Percentiles rank a stretch among this genome's conserved stretches.
Evolutionary conservation across 2,888 invertebrate species (phyloP).

Genomic region (Acronicta psi): DNA sequence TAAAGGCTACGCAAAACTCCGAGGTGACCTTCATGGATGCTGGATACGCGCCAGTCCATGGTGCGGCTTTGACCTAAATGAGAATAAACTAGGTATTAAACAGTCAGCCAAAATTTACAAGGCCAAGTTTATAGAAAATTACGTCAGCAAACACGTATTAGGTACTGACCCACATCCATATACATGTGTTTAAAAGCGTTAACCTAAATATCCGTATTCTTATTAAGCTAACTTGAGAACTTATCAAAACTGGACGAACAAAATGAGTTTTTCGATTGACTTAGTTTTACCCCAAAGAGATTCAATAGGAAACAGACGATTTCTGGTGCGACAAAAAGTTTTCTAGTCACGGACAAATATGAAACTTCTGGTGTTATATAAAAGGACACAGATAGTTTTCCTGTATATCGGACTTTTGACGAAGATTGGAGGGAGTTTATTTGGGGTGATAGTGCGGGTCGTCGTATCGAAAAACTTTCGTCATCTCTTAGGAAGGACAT

Average conservation of each 20-base stretch:
- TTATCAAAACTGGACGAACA: constrained; percentile 40
- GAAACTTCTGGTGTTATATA: constrained; percentile 61
- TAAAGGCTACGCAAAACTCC: constrained; percentile 48
- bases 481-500: constrained; percentile 34
- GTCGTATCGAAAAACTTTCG: constrained; percentile 60
- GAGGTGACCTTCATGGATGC: constrained; percentile 58
- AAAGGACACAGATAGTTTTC: constrained; percentile 61
- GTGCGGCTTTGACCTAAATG: constrained; percentile 64
- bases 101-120: constrained; percentile 41
- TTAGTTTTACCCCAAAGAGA: constrained; percentile 52
- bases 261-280: constrained; percentile 47
- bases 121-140: constrained; percentile 32
- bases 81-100: constrained; percentile 30
- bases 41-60: constrained; percentile 64
- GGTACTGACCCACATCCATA: too few relatives aligned
- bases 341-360: constrained; percentile 59
- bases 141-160: constrained; percentile 6
- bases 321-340: constrained; percentile 59
- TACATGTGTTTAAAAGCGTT: neutral
- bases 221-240: constrained; percentile 22
- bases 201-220: neutral
- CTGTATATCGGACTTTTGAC: constrained; percentile 31
- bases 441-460: constrained; percentile 51
- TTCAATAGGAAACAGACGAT: constrained; percentile 51
- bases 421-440: constrained; percentile 58